Conservation (phyloP, 2,888 invertebrate genomes). For the Hyppa rectilinea region DNA sequence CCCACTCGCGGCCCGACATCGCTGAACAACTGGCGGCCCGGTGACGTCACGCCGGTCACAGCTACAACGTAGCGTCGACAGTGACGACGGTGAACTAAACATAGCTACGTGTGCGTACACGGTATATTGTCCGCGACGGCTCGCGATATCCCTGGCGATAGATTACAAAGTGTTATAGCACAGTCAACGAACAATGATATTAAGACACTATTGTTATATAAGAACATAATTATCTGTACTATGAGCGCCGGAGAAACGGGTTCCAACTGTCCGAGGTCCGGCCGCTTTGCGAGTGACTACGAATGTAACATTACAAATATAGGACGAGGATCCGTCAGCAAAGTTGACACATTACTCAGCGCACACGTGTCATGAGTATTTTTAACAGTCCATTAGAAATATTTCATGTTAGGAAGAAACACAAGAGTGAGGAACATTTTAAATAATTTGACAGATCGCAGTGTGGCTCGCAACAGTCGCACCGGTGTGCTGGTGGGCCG, state of each 20-base stretch:
- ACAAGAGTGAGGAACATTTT: conserved; percentile 1
- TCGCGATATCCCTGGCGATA: background rate
- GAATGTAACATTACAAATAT: conserved; percentile 6
- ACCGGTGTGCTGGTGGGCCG: too few relatives aligned
- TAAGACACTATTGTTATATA: conserved; percentile 28
- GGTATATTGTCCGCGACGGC: background rate
- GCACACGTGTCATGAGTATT: conserved; percentile 46
- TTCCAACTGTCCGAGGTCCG: conserved; percentile 14
- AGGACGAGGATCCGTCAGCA: conserved; percentile 12
- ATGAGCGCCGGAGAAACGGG: conserved; percentile 17
- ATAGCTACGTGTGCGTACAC: background rate
- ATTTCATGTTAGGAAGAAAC: conserved; percentile 29
- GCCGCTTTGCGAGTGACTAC: conserved; percentile 41
- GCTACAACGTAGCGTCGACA: background rate
- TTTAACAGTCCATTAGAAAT: conserved; percentile 34
- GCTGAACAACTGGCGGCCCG: background rate
- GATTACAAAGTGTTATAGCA: background rate
- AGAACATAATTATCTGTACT: conserved; percentile 32
- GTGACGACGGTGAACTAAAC: background rate
- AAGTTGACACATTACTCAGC: conserved; percentile 27
- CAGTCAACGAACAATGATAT: conserved; percentile 14
- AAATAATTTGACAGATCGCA: background rate
- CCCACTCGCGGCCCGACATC: conserved; percentile 48
- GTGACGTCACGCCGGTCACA: background rate
- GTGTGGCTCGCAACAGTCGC: conserved; percentile 9